Conservation (phyloP, 2,113 vertebrate species). For the Phainopepla nitens region DNA sequence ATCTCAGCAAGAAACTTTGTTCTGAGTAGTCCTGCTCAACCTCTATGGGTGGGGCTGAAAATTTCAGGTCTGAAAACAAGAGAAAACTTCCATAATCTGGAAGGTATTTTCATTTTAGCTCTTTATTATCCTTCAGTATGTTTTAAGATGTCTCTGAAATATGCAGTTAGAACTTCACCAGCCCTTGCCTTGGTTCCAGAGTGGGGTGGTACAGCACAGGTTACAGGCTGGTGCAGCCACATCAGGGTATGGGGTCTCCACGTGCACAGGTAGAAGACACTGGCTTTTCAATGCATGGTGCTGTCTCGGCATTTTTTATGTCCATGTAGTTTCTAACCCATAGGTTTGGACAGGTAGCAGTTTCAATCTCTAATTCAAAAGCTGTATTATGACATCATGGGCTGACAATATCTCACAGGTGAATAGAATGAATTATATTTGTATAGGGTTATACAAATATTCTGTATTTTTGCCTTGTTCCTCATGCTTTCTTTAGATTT, state of each 20-base stretch:
- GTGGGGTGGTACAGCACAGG: background rate
- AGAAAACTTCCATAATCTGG: background rate
- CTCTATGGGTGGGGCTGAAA: background rate
- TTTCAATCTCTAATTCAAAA: background rate
- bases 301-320: background rate
- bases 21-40: background rate
- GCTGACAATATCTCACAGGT: background rate
- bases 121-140: background rate
- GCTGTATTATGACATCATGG: background rate
- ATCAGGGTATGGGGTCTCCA: background rate
- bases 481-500: background rate
- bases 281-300: fast-evolving
- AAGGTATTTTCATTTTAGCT: background rate
- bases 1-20: background rate
- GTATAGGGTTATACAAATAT: background rate
- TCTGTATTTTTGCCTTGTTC: background rate
- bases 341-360: background rate
- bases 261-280: background rate
- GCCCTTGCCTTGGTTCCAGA: background rate
- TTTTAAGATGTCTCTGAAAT: background rate
- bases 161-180: background rate
- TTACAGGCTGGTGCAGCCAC: background rate
- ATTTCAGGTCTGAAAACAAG: background rate
- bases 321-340: background rate
- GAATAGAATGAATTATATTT: background rate